Conservation (phyloP, 2,888 invertebrate species). For the Achlya flavicornis region DNA sequence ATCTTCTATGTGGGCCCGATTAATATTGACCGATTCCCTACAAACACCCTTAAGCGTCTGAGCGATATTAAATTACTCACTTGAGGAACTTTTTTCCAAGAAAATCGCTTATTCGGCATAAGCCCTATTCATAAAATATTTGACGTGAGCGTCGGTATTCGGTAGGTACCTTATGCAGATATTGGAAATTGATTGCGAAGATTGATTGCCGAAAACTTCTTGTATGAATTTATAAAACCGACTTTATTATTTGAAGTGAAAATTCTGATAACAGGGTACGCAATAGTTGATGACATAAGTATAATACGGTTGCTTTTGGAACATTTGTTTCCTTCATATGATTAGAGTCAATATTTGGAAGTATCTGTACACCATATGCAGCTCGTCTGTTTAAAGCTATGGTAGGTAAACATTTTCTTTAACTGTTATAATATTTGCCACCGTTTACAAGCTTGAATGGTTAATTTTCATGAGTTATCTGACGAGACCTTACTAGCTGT, state of each 20-base stretch:
- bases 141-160: conserved; percentile 12
- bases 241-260: background rate
- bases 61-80: background rate
- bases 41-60: background rate
- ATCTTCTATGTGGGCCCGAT: background rate
- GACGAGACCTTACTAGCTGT: no score
- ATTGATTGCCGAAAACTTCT: conserved; percentile 21
- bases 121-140: conserved; percentile 21
- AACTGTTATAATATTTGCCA: no score
- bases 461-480: no score
- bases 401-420: no score
- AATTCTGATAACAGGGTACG: background rate
- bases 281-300: no score
- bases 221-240: conserved; percentile 20
- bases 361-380: no score
- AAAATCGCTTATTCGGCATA: conserved; percentile 23
- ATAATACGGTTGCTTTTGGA: background rate
- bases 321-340: background rate
- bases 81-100: conserved; percentile 13
- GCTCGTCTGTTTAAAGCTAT: no score
- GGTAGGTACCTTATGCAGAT: conserved; percentile 30
- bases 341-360: no score
- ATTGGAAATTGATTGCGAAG: conserved; percentile 31
- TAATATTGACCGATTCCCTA: background rate
- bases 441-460: no score